phyloP scores from a whole-genome alignment of 2,113 vertebrate genomes.

The Hemiprocne comata region DNA sequence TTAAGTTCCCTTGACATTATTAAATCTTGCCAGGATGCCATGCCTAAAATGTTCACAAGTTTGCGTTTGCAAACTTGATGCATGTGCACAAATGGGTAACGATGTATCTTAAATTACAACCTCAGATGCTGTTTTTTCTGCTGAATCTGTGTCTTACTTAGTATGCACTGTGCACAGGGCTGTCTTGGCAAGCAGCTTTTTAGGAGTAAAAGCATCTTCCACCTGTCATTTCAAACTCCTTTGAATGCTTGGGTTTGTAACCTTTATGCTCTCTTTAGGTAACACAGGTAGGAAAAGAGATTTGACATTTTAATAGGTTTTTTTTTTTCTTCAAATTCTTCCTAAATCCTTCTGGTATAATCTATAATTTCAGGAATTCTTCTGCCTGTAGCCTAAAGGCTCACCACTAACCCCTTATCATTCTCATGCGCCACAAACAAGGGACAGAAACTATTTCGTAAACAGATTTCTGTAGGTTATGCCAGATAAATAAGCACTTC shows the following conservation, averaged over 20 bases:
- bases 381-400: not conserved
- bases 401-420: not conserved
- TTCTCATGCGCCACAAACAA: not conserved
- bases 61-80: not conserved
- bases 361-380: constrained; percentile 10
- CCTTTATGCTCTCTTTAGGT: constrained; percentile 1
- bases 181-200: constrained; percentile 16
- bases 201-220: not conserved
- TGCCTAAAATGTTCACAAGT: not conserved
- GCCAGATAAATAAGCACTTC: not conserved
- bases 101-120: not conserved
- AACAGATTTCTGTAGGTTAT: not conserved
- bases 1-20: not conserved
- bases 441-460: not conserved
- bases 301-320: constrained; percentile 2
- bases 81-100: not conserved
- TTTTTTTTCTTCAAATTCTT: constrained; percentile 25
- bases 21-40: not conserved
- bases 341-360: not conserved
- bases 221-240: constrained; percentile 2
- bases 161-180: not conserved
- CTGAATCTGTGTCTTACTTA: not conserved
- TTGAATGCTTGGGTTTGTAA: constrained; percentile 1
- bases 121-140: not conserved
- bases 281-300: not conserved